Percentiles rank a stretch among this genome's conserved stretches.
These are phyloP conservation scores for Rapana venosa DNA, from an alignment of 2,888 invertebrate genomes.

Conservation along the genomic window DNA sequence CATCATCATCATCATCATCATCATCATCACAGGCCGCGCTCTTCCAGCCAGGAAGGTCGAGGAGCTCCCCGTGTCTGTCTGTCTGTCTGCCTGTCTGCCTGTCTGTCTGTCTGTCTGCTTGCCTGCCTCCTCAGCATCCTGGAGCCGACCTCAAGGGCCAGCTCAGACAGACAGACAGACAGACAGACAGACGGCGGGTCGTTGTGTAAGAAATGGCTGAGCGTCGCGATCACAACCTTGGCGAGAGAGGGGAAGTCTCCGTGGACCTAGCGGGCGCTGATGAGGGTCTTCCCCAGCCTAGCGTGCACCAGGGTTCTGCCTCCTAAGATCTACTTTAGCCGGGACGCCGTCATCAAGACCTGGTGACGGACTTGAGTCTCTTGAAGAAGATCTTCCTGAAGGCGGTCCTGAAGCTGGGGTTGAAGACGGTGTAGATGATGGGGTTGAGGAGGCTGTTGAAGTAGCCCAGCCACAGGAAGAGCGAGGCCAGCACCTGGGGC, in stretches of 20 bases:
- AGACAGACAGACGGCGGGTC: background rate
- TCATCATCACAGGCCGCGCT: background rate
- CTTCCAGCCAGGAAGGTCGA: too few species aligned
- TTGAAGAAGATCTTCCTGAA: conserved; percentile 88
- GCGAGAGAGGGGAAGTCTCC: too few species aligned
- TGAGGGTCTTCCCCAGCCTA: too few species aligned
- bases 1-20: background rate
- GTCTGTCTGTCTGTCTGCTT: too few species aligned
- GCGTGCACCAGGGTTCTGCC: too few species aligned
- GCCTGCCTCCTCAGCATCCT: background rate
- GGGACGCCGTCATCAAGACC: background rate
- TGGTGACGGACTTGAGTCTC: conserved; percentile 23
- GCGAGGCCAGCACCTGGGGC: conserved; percentile 73
- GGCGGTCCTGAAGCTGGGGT: conserved; percentile 93
- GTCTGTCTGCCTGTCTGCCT: too few species aligned
- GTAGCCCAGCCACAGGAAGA: conserved; percentile 90
- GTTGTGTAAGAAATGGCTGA: conserved; percentile 4
- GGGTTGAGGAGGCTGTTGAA: conserved; percentile 95
- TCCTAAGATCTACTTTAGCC: too few species aligned
- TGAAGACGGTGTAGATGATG: conserved; percentile 96
- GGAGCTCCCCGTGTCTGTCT: too few species aligned
- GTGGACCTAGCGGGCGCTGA: too few species aligned
- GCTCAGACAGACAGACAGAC: too few species aligned
- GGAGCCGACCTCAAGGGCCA: background rate
- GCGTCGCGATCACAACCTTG: background rate